Evolutionary conservation across 2,888 invertebrate genomes (phyloP), one percentile per base, ranked within the genome.

Genomic region (Cetonia aurata): DNA sequence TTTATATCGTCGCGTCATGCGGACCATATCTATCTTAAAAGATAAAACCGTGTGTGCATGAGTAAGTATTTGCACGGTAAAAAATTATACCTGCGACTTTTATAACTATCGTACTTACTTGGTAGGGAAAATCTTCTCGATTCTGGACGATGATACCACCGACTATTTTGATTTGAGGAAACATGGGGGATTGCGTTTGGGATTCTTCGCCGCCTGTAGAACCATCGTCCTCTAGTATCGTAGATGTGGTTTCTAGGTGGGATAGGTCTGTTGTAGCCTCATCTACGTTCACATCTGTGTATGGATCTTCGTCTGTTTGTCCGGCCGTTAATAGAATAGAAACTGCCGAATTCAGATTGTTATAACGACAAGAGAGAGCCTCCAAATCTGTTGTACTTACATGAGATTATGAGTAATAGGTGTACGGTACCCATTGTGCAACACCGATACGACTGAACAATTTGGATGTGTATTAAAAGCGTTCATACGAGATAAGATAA

Each of bases 101-200:
- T 10, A 25, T n/a, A 1, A 19, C 0, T 33, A 31, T 12, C 12
- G 12, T 17, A 31, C 10, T 37, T 71, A 73, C 75, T 69, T 75
- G 75, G 56, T 74, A 75, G 17, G 71, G 50, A 59, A 74, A 74
- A 1, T 71, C 55, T 44, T 57, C 67, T 0, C 74, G 70, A 33
- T 73, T 67, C 6, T 3, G 41, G 1, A 72, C 75, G 9, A 42
- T 44, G 6, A 53, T 25, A 0, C 75, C 75, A 6, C 75, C 75
- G 1, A 75, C 75, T 9, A 75, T 74, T 72, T 69, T 74, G n/a
- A 56, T 59, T 41, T 70, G 50, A 4, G 66, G 70, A 41, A 57
- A 60, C 10, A 48, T 10, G 10, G 70, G 46, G 9, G 48, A 44
- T 52, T 67, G 67, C 0, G 71, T 67, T 15, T 41, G 41, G 10